Base-by-base conservation (phyloP, 2,888 invertebrate species). In the Entomobrya multifasciata region DNA sequence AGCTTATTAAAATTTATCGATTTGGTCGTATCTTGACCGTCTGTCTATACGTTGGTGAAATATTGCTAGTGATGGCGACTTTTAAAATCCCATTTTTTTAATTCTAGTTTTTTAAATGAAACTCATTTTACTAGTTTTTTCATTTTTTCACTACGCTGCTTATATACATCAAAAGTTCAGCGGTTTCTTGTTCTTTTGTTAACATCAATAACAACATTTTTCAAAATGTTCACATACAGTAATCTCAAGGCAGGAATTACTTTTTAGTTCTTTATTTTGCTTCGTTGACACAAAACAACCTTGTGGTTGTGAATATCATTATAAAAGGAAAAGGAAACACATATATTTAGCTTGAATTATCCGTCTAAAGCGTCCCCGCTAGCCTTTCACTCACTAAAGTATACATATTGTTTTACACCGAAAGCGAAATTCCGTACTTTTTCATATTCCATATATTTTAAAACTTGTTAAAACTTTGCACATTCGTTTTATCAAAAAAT, bases 381-480 rank as follows among this genome's bases (percentile, higher is more conserved):
- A 20, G 65, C 13, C 25, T 47, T 47, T 8, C 8, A 25, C 25
- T 70, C 49, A 15, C 15, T 13, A 47, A 70, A 47, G 70, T 49
- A 47, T 25, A 17, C 49, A 65, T 1, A 13, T 30, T 67, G 65
- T 67, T 3, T 67, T 15, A 67, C 20, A 11, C 17, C 20, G n/a
- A 52, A 1, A 52, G 52, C 17, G 36, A 41, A 36, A 41, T 8
- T 36, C 4, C 36, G 36, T 49, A 5, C 22, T 70, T 70, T 47
- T 47, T 70, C 47, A 25, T 4, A 47, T 70, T 30, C 60, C 82
- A 82, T 74, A 60, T 72, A 65, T 82, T 72, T 55, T 60, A 65
- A 82, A 82, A 82, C 82, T 82, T 82, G 62, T 82, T 82, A 82
- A 82, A 82, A 82, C 82, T 82, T 82, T 82, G 36, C 72, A 41